A percentile compares a stretch with the other conserved stretches of the same genome.
phyloP scores from a whole-genome alignment of 1,140 invertebrate species.

The Aphaenogaster floridana region DNA sequence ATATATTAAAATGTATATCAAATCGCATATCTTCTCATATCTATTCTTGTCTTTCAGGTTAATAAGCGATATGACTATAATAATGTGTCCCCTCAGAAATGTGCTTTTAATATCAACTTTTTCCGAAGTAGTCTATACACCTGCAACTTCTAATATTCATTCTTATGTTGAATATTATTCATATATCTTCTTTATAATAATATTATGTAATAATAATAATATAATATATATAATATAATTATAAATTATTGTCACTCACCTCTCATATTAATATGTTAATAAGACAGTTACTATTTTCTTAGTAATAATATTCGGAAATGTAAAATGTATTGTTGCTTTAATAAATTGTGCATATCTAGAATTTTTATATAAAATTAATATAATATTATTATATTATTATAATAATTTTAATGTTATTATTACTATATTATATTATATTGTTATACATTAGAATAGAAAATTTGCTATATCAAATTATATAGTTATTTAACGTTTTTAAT shows the following conservation, averaged over 20 bases:
- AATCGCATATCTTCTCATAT: background rate
- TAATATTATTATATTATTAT: background rate
- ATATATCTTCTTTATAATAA: background rate
- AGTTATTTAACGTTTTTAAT: background rate
- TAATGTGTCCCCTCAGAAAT: background rate
- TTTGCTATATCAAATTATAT: background rate
- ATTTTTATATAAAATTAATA: background rate
- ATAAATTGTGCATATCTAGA: background rate
- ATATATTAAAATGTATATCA: background rate
- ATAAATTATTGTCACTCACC: background rate
- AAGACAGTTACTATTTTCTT: background rate
- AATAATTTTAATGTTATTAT: background rate
- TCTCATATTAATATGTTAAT: background rate
- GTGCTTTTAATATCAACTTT: background rate
- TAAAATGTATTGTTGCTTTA: background rate
- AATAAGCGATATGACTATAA: slow-evolving; percentile 16
- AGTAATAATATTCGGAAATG: background rate
- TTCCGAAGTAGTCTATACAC: background rate
- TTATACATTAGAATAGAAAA: background rate
- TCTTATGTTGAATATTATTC: background rate
- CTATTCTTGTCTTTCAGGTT: background rate
- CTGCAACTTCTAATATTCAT: background rate
- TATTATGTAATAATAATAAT: background rate
- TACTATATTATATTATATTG: background rate
- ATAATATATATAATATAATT: background rate